Percentiles rank a stretch among this genome's conserved stretches.
Evolutionary conservation across 2,113 vertebrate species (phyloP).

Genomic region (Zootoca vivipara): DNA sequence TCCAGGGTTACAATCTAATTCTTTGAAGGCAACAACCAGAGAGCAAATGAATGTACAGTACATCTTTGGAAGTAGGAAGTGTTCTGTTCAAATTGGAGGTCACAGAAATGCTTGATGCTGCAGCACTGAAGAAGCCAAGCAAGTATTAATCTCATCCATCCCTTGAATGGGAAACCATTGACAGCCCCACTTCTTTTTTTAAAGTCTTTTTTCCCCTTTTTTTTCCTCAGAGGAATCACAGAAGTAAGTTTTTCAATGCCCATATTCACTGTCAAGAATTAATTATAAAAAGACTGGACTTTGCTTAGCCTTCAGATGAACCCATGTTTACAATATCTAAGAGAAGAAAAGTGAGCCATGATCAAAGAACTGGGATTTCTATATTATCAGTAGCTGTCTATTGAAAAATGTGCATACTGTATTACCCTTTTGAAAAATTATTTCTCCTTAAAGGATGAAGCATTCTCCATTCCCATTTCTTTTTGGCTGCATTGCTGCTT

Average conservation of each 20-base stretch:
- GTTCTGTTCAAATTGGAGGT: neutral
- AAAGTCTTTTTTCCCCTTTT: slow-evolving; percentile 18
- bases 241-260: slow-evolving; percentile 55
- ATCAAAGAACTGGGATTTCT: neutral
- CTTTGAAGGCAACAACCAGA: neutral
- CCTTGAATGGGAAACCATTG: neutral
- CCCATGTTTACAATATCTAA: neutral
- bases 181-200: neutral
- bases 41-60: too few relatives aligned
- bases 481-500: slow-evolving; percentile 64
- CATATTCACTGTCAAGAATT: slow-evolving; percentile 51
- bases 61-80: too few relatives aligned
- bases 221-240: neutral
- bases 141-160: neutral
- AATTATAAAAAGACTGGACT: slow-evolving; percentile 40
- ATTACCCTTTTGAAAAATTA: neutral
- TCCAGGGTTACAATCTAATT: neutral
- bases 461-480: slow-evolving; percentile 47
- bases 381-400: neutral
- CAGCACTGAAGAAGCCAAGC: neutral
- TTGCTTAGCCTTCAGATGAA: slow-evolving; percentile 33
- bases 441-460: slow-evolving; percentile 27
- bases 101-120: neutral
- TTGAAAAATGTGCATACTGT: neutral
- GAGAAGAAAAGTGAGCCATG: slow-evolving; percentile 39